phyloP scores from a whole-genome alignment of 2,113 vertebrate genomes.

The Etheostoma spectabile region DNA sequence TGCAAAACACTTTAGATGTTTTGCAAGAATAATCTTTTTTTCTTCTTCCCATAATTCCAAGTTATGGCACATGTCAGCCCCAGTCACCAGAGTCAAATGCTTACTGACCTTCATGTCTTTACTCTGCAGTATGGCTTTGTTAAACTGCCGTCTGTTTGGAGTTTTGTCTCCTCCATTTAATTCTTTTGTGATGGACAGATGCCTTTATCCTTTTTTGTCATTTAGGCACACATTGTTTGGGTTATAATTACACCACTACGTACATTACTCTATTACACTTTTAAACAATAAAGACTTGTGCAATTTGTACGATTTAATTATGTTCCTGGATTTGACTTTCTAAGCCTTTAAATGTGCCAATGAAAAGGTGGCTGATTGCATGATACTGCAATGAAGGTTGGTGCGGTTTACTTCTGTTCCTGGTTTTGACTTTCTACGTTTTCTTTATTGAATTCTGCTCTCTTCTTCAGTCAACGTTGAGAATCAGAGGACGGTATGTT shows the following conservation, averaged over 20 bases:
- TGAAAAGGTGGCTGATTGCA: too few species aligned
- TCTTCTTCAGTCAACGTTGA: neutral
- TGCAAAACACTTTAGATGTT: constrained; percentile 7
- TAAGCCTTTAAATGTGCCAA: too few species aligned
- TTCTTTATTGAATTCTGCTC: neutral
- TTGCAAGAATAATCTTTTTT: neutral
- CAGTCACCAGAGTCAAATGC: constrained; percentile 6
- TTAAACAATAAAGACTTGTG: neutral
- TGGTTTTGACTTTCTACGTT: neutral
- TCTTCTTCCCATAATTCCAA: constrained; percentile 18
- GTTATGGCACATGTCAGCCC: constrained; percentile 5
- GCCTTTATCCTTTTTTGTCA: neutral
- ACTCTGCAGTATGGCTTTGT: neutral
- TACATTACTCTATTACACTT: neutral
- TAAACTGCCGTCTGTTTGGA: neutral
- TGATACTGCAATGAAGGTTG: too few species aligned
- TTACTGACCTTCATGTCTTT: constrained; percentile 24
- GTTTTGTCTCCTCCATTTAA: neutral
- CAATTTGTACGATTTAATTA: neutral
- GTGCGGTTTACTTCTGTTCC: neutral
- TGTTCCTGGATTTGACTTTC: neutral
- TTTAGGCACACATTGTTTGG: neutral
- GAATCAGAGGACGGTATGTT: neutral
- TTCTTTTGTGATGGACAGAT: neutral
- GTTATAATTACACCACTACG: neutral